Evolutionary conservation across 2,888 invertebrate genomes (phyloP).

Genomic region (Eupithecia subfuscata): DNA sequence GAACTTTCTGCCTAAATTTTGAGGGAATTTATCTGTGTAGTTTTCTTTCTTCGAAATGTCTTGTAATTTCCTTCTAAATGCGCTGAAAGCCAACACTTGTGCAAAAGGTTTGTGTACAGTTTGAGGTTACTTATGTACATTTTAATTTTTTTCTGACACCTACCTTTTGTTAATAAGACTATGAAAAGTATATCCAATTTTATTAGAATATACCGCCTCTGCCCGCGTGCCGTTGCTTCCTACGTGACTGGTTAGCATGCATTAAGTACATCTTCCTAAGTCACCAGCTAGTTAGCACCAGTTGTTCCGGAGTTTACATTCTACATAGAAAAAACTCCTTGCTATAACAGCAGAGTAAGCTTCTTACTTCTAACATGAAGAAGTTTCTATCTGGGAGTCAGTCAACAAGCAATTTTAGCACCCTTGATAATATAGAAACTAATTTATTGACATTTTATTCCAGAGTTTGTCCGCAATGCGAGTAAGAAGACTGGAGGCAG

Average conservation of each 20-base stretch:
- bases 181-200: not conserved
- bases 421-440: not conserved
- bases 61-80: constrained; percentile 45
- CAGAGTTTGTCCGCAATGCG: constrained; percentile 83
- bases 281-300: not conserved
- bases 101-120: constrained; percentile 7
- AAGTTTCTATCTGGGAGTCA: not conserved
- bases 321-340: no score
- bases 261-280: not conserved
- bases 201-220: no score
- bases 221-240: not conserved
- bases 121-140: not conserved
- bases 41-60: constrained; percentile 46
- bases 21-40: not conserved
- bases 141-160: not conserved
- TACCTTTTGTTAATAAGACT: no score
- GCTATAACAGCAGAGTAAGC: not conserved
- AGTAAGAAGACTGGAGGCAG: constrained; percentile 90
- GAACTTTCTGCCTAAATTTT: not conserved
- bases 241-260: not conserved
- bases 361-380: not conserved
- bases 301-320: not conserved
- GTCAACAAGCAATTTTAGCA: not conserved
- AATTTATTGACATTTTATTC: not conserved
- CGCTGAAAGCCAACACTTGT: constrained; percentile 42